Conservation (phyloP, 2,888 invertebrate species). For the Andrena bucephala region DNA sequence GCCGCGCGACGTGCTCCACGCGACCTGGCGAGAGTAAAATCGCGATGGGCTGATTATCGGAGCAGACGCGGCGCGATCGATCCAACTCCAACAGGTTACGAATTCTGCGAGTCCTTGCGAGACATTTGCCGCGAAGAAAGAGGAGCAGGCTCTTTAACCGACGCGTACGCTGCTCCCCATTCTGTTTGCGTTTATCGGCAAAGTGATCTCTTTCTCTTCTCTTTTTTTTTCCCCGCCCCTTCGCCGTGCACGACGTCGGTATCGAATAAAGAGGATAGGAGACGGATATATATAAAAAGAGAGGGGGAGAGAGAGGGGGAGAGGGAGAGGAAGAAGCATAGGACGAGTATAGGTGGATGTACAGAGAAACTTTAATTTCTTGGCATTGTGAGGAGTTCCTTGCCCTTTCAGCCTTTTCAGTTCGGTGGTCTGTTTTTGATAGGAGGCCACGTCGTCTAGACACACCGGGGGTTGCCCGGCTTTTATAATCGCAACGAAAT, state of each 20-base stretch:
- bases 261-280: constrained; percentile 46
- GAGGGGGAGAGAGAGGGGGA: constrained; percentile 4
- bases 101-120: constrained; percentile 37
- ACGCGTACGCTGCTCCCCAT: constrained; percentile 51
- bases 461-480: constrained; percentile 79
- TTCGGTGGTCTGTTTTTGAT: constrained; percentile 84
- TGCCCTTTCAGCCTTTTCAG: constrained; percentile 83
- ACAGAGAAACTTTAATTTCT: constrained; percentile 83
- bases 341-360: constrained; percentile 73
- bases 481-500: constrained; percentile 84
- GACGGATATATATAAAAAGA: constrained; percentile 20
- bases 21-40: background rate
- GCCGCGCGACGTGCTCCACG: too few species aligned
- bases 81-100: constrained; percentile 53
- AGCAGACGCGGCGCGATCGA: constrained; percentile 32
- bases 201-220: constrained; percentile 63
- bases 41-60: background rate
- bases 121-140: constrained; percentile 49
- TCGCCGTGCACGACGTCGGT: constrained; percentile 62
- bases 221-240: constrained; percentile 48
- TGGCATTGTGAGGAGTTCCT: constrained; percentile 83
- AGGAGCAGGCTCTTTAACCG: constrained; percentile 48
- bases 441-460: constrained; percentile 82
- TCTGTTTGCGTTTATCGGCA: constrained; percentile 58
- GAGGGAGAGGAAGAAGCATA: constrained; percentile 33